Evolutionary conservation across 2,888 invertebrate species (phyloP).

Genomic region (Brenthis ino): DNA sequence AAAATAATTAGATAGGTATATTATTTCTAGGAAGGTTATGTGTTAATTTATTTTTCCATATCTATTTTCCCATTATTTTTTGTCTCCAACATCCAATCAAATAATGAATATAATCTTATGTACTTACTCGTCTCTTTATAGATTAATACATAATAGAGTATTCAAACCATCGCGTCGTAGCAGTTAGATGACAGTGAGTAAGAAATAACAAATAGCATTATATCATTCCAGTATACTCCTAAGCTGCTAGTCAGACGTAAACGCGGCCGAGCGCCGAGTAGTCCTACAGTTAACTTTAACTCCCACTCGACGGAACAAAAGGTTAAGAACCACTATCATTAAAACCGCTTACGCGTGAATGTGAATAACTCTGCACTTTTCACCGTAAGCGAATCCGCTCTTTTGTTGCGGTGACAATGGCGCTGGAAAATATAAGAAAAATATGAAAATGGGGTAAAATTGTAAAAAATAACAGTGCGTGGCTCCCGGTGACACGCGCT

Average conservation of each 20-base stretch:
- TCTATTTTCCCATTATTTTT: no score
- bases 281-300: slow-evolving; percentile 4
- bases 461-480: slow-evolving; percentile 9
- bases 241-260: background rate
- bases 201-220: no score
- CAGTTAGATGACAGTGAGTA: no score
- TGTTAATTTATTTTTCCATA: no score
- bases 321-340: slow-evolving; percentile 23
- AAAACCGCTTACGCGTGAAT: slow-evolving; percentile 15
- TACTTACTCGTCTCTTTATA: no score
- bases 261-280: background rate
- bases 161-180: no score
- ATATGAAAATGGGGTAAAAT: slow-evolving; percentile 15
- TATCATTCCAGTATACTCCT: no score
- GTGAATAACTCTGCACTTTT: slow-evolving; percentile 19
- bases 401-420: slow-evolving; percentile 15
- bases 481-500: background rate
- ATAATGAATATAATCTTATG: no score
- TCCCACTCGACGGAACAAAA: slow-evolving; percentile 11
- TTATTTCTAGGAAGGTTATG: no score
- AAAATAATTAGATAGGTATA: no score
- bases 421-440: slow-evolving; percentile 20
- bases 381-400: slow-evolving; percentile 27
- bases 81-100: no score
- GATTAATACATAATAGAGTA: no score